Base-by-base conservation (phyloP, 2,113 vertebrate genomes). In the Phainopepla nitens region DNA sequence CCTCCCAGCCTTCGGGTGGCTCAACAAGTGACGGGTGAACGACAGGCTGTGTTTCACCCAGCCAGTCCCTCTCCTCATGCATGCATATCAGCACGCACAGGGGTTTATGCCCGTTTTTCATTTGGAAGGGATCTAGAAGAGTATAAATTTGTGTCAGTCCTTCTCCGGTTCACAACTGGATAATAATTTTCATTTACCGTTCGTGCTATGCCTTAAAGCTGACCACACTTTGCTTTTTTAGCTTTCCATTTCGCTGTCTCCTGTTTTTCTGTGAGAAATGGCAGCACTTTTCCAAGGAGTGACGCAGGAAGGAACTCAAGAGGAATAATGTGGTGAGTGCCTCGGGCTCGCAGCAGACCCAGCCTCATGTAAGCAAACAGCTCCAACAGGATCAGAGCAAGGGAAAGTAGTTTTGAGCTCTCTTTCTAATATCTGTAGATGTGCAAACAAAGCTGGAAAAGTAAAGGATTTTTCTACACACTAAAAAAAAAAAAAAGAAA, bases 271-370 rank as follows among this genome's bases (percentile, higher is more conserved):
- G 19, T 54, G 42, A 86, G 68, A 57, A 95, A 95, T 29, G 41
- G 47, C 69, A 68, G 33, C 33, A 8, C 3, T 96, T 80, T 69
- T 23, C 49, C 27, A 31, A 50, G 21, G 22, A 68, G n/a, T 5
- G 41, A 14, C 13, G 13, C 8, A 1, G n/a, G 53, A 60, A 72
- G 49, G n/a, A 35, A 6, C 22, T 15, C 35, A 1, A 1, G 7
- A 62, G 70, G 33, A 64, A 5, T 20, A 20, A 41, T 0, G 4
- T 1, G 6, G 9, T 3, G 18, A 29, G 15, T 9, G 36, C 5
- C 39, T 71, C 4, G 1, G 11, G 15, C 1, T 35, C 17, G 35
- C 1, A 0, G 39, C 47, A 82, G 20, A 16, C 17, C 7, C 79
- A 54, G 18, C 24, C 45, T 27, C 65, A 13, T 0, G 0, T 3